phyloP scores from a whole-genome alignment of 1,140 invertebrate genomes.

The Procambarus clarkii region DNA sequence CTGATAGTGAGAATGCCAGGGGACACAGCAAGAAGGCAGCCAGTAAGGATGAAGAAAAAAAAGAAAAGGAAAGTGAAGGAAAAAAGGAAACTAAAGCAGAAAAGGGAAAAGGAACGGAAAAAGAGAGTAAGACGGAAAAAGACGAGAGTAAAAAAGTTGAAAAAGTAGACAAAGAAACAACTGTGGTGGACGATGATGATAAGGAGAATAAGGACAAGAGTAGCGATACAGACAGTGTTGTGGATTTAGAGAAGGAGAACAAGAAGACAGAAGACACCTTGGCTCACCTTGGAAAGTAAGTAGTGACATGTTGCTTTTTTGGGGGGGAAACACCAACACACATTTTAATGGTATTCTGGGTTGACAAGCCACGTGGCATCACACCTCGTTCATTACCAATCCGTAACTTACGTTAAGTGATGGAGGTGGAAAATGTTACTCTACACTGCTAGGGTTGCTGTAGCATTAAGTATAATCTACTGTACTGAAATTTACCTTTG shows the following conservation, averaged over 20 bases:
- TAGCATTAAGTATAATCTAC: too few relatives aligned
- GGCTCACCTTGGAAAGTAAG: slow-evolving; percentile 70
- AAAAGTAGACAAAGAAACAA: slow-evolving; percentile 15
- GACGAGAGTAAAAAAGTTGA: slow-evolving; percentile 1
- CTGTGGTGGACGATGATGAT: slow-evolving; percentile 15
- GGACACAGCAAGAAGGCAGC: background rate
- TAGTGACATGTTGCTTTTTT: slow-evolving; percentile 74
- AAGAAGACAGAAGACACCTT: slow-evolving; percentile 66
- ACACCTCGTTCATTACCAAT: too few relatives aligned
- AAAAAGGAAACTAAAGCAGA: background rate
- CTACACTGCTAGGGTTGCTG: too few relatives aligned
- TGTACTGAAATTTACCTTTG: too few relatives aligned
- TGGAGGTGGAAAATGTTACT: too few relatives aligned
- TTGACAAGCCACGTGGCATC: too few relatives aligned
- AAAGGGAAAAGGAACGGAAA: slow-evolving; percentile 25
- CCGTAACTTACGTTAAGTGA: too few relatives aligned
- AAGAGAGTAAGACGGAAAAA: slow-evolving; percentile 2
- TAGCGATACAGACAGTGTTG: slow-evolving; percentile 38
- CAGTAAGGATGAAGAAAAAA: slow-evolving; percentile 4
- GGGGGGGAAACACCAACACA: too few relatives aligned
- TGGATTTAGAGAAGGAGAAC: slow-evolving; percentile 57
- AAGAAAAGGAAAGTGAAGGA: slow-evolving; percentile 9
- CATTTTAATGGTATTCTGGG: too few relatives aligned
- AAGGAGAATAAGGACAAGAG: slow-evolving; percentile 35
- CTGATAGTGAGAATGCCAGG: background rate